A percentile compares a stretch with the other conserved stretches of the same genome.
phyloP scores from a whole-genome alignment of 2,113 vertebrate species.

The Ammospiza nelsoni region DNA sequence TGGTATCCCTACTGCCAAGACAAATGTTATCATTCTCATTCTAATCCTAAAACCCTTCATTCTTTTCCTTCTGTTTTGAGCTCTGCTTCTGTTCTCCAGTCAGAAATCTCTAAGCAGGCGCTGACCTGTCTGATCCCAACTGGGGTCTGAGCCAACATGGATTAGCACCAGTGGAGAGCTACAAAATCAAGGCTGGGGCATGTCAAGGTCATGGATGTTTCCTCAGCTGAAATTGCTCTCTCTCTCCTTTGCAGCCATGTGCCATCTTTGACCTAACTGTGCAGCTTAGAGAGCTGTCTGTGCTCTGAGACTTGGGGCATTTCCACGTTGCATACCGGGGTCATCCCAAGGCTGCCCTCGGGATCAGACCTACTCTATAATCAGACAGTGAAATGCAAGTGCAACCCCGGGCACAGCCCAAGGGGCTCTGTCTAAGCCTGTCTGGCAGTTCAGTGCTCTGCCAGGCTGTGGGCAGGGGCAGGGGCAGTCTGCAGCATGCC shows the following conservation, averaged over 20 bases:
- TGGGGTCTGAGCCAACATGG: constrained; percentile 37
- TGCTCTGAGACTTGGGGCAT: not conserved
- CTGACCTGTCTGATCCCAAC: constrained; percentile 46
- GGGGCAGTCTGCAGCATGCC: not conserved
- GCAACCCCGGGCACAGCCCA: not conserved
- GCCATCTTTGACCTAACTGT: not conserved
- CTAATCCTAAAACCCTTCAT: not conserved
- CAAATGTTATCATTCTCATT: not conserved
- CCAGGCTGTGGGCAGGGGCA: not conserved
- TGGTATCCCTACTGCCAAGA: not conserved
- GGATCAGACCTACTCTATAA: not conserved
- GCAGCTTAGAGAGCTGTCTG: not conserved
- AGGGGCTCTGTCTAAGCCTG: not conserved
- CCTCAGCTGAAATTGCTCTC: not conserved
- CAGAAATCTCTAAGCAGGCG: constrained; percentile 10
- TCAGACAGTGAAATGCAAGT: not conserved
- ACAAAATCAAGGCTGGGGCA: constrained; percentile 12
- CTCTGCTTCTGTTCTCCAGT: not conserved
- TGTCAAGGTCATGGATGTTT: constrained; percentile 30
- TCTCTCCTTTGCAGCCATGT: fast-evolving
- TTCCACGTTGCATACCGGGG: not conserved
- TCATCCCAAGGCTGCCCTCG: constrained; percentile 11
- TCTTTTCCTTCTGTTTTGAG: constrained; percentile 1
- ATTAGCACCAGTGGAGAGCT: constrained; percentile 48
- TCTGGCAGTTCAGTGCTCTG: not conserved